Percentiles rank a stretch among this genome's conserved stretches.
Evolutionary conservation across 2,888 invertebrate genomes (phyloP).

Genomic region (Pharmacophagus antenor): DNA sequence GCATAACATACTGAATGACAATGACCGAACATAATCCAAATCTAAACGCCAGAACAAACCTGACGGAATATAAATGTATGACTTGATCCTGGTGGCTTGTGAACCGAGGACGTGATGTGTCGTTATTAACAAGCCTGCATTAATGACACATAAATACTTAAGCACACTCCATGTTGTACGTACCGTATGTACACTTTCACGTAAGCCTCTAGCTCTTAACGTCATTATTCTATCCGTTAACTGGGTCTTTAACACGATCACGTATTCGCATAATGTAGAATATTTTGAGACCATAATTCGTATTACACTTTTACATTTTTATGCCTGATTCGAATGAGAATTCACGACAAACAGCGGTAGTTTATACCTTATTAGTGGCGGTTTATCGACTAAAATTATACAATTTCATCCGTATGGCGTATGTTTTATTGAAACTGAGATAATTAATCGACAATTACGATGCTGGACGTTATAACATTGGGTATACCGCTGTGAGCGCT

Average conservation of each 20-base stretch:
- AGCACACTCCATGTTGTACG: slow-evolving; percentile 36
- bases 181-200: slow-evolving; percentile 51
- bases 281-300: slow-evolving; percentile 57
- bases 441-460: slow-evolving; percentile 80
- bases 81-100: slow-evolving; percentile 68
- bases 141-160: slow-evolving; percentile 72
- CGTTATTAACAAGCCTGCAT: slow-evolving; percentile 75
- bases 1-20: slow-evolving; percentile 67
- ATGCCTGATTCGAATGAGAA: slow-evolving; percentile 55
- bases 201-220: slow-evolving; percentile 41
- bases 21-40: slow-evolving; percentile 78
- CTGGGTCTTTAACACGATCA: slow-evolving; percentile 40
- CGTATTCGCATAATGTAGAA: slow-evolving; percentile 53
- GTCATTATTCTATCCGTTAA: slow-evolving; percentile 42
- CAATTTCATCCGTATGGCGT: slow-evolving; percentile 71
- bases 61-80: slow-evolving; percentile 74
- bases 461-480: slow-evolving; percentile 69
- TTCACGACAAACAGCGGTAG: slow-evolving; percentile 54
- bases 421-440: slow-evolving; percentile 77
- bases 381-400: slow-evolving; percentile 72
- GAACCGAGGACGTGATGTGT: slow-evolving; percentile 77
- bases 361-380: slow-evolving; percentile 69
- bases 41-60: slow-evolving; percentile 71
- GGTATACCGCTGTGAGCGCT: slow-evolving; percentile 71
- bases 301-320: slow-evolving; percentile 58